Evolutionary conservation across 2,797 vertebrate species (phyloP), one percentile per base, ranked within the genome.

Genomic region (Gymnoscopelus microlampas): DNA sequence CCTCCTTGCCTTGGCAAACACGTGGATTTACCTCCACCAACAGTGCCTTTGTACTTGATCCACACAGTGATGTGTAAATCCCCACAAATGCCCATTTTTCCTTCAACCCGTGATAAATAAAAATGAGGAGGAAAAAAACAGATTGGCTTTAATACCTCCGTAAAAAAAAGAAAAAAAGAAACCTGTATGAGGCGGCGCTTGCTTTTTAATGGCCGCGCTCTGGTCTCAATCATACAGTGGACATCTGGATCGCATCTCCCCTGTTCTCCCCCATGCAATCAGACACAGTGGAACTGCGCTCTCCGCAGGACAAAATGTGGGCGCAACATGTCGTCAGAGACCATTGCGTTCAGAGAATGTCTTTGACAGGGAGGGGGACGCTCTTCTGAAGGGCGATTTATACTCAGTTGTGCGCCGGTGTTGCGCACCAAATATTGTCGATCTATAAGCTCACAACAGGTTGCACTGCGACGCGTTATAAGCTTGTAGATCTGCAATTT

Each of bases 181-280:
- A 29, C 77, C 81, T 87, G 87, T 91, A 86, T 87, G 92, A 94
- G 88, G 86, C 89, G 88, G 83, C 53, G 87, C 83, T 91, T 90
- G 82, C 88, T 90, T 93, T 95, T 94, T 95, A 95, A 93, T 92
- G 84, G 83, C 66, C 53, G 1, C 91, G 92, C 92, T 94, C 95
- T 97, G 96, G 89, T 95, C 95, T 94, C 92, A 90, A 95, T 97
- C 95, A 94, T 85, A 85, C 75, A 85, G 81, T 75, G 82, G 88
- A 92, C 95, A 96, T 94, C 92, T 96, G 96, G 91, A 96, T 96
- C 91, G 79, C 79, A 94, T 96, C 92, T 94, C 83, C 76, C 57
- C 5, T 13, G 29, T 58, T 82, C 82, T 85, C 77, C 73, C 66
- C 78, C 76, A 83, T 83, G 79, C 86, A 91, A 92, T 93, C 90